Conservation (phyloP, 64 coral and sea anemone genomes). For the Actinia tenebrosa region DNA sequence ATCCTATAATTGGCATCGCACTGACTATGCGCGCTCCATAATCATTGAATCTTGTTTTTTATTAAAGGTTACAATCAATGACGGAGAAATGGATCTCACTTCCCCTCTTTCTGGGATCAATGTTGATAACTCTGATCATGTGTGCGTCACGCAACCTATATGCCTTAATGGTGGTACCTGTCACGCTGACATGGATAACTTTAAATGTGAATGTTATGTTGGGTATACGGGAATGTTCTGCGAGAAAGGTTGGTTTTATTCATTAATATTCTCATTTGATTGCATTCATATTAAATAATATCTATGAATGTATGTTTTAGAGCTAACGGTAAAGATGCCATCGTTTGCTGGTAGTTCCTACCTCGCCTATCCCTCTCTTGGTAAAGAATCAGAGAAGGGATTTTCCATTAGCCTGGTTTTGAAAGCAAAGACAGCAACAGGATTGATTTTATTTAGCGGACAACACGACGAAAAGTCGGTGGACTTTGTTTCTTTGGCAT, state of each 20-base stretch:
- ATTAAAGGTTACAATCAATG: constrained; percentile 12
- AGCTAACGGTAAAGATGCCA: not conserved
- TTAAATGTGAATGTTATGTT: not conserved
- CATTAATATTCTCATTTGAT: not conserved
- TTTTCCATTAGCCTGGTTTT: constrained; percentile 2
- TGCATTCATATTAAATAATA: not conserved
- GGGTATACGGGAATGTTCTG: constrained; percentile 16
- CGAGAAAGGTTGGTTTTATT: not conserved
- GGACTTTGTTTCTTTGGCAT: constrained; percentile 18
- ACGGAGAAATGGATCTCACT: not conserved
- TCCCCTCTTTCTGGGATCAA: constrained; percentile 1
- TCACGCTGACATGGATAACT: constrained; percentile 21
- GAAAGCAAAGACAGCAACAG: not conserved
- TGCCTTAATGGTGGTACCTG: constrained; percentile 14
- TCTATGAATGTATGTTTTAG: not conserved
- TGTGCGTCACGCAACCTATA: constrained; percentile 17
- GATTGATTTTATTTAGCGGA: not conserved
- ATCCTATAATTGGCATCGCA: not conserved
- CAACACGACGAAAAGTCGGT: not conserved
- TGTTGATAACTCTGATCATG: constrained; percentile 15
- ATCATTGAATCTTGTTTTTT: not conserved
- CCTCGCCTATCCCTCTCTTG: constrained; percentile 7
- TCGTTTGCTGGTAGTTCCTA: not conserved
- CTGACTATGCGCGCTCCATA: too few species aligned
- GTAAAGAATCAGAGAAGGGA: not conserved